A percentile compares a stretch with the other conserved stretches of the same genome.
phyloP scores from a whole-genome alignment of 2,888 invertebrate genomes.

The Drosophila ustulata region DNA sequence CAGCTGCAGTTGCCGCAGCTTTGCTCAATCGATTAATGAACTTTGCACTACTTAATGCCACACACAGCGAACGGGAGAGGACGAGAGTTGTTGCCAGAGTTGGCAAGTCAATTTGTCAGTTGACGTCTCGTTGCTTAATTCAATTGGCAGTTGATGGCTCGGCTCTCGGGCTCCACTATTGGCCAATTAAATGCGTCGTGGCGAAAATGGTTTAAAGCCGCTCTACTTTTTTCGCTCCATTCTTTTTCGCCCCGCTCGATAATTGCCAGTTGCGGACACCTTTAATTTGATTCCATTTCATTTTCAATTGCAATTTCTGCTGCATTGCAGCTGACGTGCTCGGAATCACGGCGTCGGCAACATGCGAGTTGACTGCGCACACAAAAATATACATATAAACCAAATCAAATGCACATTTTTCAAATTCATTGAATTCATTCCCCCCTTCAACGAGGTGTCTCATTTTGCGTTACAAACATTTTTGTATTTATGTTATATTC shows the following conservation, averaged over 20 bases:
- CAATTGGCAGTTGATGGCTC: slow-evolving; percentile 37
- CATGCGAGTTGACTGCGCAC: slow-evolving; percentile 34
- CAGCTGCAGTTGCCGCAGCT: neutral
- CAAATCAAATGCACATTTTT: slow-evolving; percentile 80
- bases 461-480: slow-evolving; percentile 51
- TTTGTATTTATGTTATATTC: slow-evolving; percentile 61
- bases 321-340: slow-evolving; percentile 77
- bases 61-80: neutral
- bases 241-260: slow-evolving; percentile 25
- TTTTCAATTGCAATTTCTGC: slow-evolving; percentile 71
- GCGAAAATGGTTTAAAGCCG: slow-evolving; percentile 48
- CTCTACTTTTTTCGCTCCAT: neutral
- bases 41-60: slow-evolving; percentile 35
- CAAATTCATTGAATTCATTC: slow-evolving; percentile 73
- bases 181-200: slow-evolving; percentile 59
- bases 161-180: slow-evolving; percentile 14
- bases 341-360: slow-evolving; percentile 12
- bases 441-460: slow-evolving; percentile 11
- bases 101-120: slow-evolving; percentile 56
- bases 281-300: slow-evolving; percentile 76
- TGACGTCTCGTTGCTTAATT: slow-evolving; percentile 51
- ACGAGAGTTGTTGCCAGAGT: slow-evolving; percentile 15
- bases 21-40: slow-evolving; percentile 37
- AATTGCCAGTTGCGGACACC: slow-evolving; percentile 70
- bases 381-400: slow-evolving; percentile 58